A percentile compares a stretch with the other conserved stretches of the same genome.
phyloP scores from a whole-genome alignment of 1,140 invertebrate species.

The Bombus haemorrhoidalis region DNA sequence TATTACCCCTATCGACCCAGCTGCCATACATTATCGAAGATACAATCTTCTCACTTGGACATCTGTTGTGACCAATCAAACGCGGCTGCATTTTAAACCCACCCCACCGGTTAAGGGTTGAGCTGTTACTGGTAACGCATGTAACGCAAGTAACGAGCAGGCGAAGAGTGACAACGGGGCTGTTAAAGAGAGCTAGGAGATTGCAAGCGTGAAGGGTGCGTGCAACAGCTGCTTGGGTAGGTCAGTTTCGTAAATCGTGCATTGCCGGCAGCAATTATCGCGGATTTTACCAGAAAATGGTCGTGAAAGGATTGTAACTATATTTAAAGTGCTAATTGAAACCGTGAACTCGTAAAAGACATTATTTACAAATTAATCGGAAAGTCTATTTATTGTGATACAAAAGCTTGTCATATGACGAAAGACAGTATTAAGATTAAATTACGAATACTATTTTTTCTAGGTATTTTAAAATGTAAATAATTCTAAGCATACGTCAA shows the following conservation, averaged over 20 bases:
- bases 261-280: slow-evolving; percentile 6
- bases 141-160: background rate
- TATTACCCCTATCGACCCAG: background rate
- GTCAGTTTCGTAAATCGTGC: slow-evolving; percentile 56
- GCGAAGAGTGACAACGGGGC: slow-evolving; percentile 6
- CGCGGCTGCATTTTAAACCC: background rate
- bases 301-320: background rate
- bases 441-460: too few species aligned
- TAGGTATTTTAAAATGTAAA: background rate
- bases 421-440: background rate
- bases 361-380: background rate
- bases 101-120: background rate
- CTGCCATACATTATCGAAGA: background rate
- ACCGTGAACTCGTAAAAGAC: background rate
- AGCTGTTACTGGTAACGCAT: background rate
- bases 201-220: slow-evolving; percentile 21
- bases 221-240: slow-evolving; percentile 63
- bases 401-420: background rate
- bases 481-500: background rate
- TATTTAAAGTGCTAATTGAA: background rate
- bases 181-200: slow-evolving; percentile 5
- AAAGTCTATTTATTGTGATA: too few species aligned
- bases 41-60: background rate
- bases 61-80: slow-evolving; percentile 22
- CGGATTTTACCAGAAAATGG: background rate